A percentile compares a stretch with the other conserved stretches of the same genome.
phyloP scores from a whole-genome alignment of 2,113 vertebrate species.

The Rattus rattus region DNA sequence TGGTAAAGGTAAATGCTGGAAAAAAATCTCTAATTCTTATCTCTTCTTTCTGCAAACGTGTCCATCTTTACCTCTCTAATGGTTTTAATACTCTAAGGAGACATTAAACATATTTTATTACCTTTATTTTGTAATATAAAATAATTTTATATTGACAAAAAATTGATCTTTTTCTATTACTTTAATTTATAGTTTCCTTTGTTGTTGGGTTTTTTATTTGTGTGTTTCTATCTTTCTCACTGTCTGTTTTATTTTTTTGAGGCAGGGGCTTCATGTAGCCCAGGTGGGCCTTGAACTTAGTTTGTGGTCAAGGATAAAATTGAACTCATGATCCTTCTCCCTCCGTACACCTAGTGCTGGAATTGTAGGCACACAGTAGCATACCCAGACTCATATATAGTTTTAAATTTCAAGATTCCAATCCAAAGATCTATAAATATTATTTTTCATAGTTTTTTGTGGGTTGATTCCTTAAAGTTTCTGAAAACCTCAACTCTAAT shows the following conservation, averaged over 20 bases:
- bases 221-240: background rate
- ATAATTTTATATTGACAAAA: background rate
- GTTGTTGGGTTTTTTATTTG: background rate
- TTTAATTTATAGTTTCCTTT: constrained; percentile 22
- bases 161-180: constrained; percentile 6
- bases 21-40: background rate
- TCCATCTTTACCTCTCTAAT: background rate
- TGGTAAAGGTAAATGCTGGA: background rate
- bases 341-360: background rate
- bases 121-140: background rate
- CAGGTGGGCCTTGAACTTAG: background rate
- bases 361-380: background rate
- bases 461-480: constrained; percentile 2
- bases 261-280: background rate
- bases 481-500: background rate
- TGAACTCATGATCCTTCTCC: background rate
- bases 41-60: background rate
- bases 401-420: constrained; percentile 40
- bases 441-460: constrained; percentile 18
- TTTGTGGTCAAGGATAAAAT: background rate
- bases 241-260: background rate
- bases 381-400: background rate
- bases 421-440: constrained; percentile 33
- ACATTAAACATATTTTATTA: background rate
- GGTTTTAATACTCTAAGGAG: background rate